Conservation (phyloP, 1,140 invertebrate species). For the Eufriesea mexicana region DNA sequence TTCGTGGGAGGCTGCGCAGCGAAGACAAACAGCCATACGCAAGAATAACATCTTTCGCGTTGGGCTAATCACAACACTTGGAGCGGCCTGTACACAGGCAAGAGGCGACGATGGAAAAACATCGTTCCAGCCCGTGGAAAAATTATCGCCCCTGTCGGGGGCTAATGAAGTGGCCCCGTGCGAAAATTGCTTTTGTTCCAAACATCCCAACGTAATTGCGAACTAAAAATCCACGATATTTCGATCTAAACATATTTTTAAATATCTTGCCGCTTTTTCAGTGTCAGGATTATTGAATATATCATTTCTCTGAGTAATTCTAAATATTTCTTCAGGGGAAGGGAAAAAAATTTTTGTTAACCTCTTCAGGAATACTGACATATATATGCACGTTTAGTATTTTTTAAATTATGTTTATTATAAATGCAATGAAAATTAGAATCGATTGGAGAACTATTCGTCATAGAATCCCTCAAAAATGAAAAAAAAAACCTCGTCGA, state of each 20-base stretch:
- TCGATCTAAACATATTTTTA: not conserved
- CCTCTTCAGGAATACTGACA: no score
- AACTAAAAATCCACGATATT: not conserved
- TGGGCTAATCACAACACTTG: conserved; percentile 74
- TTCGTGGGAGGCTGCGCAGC: conserved; percentile 67
- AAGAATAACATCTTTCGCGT: conserved; percentile 77
- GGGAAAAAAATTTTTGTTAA: no score
- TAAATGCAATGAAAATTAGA: no score
- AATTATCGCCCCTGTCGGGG: conserved; percentile 3
- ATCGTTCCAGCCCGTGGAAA: conserved; percentile 53
- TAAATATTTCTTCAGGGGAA: no score
- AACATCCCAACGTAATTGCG: not conserved
- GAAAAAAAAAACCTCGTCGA: no score
- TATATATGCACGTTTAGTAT: no score
- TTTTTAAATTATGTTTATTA: no score
- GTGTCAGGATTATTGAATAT: not conserved
- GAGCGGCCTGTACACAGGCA: conserved; percentile 45
- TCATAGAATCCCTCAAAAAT: no score
- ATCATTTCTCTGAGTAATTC: no score
- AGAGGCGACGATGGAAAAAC: conserved; percentile 70
- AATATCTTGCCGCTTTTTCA: no score
- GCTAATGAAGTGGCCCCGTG: conserved; percentile 20
- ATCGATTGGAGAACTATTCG: no score
- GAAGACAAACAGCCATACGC: conserved; percentile 79
- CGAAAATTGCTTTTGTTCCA: not conserved